Conservation (phyloP, 2,888 invertebrate genomes). For the Cepaea hortensis region DNA sequence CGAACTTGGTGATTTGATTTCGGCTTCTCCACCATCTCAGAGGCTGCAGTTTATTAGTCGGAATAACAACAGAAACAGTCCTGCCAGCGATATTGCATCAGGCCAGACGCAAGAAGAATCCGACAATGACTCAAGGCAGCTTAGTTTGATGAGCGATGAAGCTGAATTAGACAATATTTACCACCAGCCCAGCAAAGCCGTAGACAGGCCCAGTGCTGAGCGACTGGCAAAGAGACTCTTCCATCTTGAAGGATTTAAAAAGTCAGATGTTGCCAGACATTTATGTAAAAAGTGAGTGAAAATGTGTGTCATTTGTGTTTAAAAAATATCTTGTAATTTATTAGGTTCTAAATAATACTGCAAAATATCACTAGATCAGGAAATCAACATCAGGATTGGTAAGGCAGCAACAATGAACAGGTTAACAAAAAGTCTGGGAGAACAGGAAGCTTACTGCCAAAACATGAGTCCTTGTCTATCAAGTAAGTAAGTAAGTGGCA, state of each 20-base stretch:
- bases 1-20: neutral
- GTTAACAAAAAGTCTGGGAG: too few relatives aligned
- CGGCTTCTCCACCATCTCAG: neutral
- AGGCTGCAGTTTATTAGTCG: conserved; percentile 1
- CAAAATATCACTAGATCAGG: too few relatives aligned
- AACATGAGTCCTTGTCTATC: too few relatives aligned
- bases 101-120: neutral
- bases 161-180: conserved; percentile 64
- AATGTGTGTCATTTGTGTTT: neutral
- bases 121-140: conserved; percentile 36
- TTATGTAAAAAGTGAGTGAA: conserved; percentile 93
- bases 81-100: neutral
- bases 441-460: too few relatives aligned
- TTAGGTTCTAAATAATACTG: too few relatives aligned
- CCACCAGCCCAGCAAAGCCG: conserved; percentile 82
- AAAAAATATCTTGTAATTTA: too few relatives aligned
- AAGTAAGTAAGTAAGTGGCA: too few relatives aligned
- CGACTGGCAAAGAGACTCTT: conserved; percentile 95
- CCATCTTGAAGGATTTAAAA: conserved; percentile 96
- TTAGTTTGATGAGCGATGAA: conserved; percentile 50
- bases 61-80: conserved; percentile 16
- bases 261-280: conserved; percentile 96
- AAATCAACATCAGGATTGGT: too few relatives aligned
- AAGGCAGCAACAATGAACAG: too few relatives aligned
- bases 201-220: conserved; percentile 95